Base-by-base conservation (phyloP, 2,888 invertebrate genomes). In the Papilio protenor region DNA sequence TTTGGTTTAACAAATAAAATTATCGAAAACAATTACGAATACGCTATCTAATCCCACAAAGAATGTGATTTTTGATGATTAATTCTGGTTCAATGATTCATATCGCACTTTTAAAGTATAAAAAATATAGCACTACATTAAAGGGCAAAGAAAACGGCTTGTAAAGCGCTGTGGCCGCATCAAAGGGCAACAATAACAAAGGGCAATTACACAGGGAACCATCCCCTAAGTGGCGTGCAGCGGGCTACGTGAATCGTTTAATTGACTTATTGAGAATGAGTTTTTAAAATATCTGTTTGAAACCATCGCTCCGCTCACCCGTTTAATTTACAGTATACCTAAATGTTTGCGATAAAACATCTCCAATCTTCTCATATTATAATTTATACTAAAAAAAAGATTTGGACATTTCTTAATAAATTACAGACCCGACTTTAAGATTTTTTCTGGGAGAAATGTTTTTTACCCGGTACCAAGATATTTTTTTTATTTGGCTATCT, bases 181-280 rank as follows among this genome's bases (percentile, higher is more conserved):
- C 82, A 87, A 91, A 90, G 89, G 89, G 89, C 90, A 86, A 79
- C 84, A 83, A 87, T 86, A 93, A 93, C 93, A 93, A 93, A 91
- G 90, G 88, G 88, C 92, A 91, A 94, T 94, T 90, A 93, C 89
- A 91, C 91, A 89, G 88, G 88, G 86, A 88, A 86, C 88, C 85
- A 89, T 84, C 90, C 91, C 91, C 91, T 87, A 91, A 93, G 92
- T 93, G 91, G 92, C 93, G 92, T 91, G 92, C 91, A 86, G 85
- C 84, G 85, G 85, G 87, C 79, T 82, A 92, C 91, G 82, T 83
- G 88, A 89, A 91, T 90, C 89, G 90, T 92, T 94, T 94, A 94
- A 94, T 94, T 94, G 94, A 94, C 94, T 94, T 94, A 94, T 94
- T 92, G 94, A 93, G 93, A 92, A 93, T 91, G 89, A 87, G 88